phyloP scores from a whole-genome alignment of 1,140 invertebrate species.

The Subanguina moxae region DNA sequence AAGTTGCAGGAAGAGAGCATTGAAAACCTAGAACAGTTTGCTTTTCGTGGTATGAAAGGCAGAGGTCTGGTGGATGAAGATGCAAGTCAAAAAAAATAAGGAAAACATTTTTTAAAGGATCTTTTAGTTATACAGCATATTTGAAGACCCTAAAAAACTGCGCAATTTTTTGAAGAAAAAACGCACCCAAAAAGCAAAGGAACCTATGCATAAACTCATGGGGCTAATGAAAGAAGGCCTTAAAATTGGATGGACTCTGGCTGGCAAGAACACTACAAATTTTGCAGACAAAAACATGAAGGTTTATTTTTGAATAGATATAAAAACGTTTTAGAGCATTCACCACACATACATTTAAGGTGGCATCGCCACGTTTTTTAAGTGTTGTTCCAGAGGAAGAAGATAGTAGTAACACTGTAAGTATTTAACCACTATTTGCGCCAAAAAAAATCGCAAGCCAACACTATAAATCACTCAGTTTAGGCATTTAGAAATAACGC shows the following conservation, averaged over 20 bases:
- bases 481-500: too few species aligned
- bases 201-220: constrained; percentile 27
- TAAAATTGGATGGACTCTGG: constrained; percentile 35
- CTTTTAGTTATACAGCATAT: background rate
- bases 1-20: constrained; percentile 32
- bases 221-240: constrained; percentile 35
- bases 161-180: constrained; percentile 3
- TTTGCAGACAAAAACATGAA: constrained; percentile 44
- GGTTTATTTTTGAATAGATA: background rate
- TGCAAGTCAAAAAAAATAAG: background rate
- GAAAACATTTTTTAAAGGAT: background rate
- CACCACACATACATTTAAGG: constrained; percentile 1
- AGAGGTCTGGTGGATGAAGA: constrained; percentile 19
- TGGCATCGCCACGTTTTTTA: constrained; percentile 37
- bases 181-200: constrained; percentile 5
- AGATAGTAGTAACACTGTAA: background rate
- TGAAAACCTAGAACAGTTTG: constrained; percentile 38
- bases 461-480: too few species aligned
- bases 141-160: constrained; percentile 8
- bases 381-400: constrained; percentile 42
- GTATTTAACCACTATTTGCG: too few species aligned
- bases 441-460: too few species aligned
- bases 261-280: constrained; percentile 37
- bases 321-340: background rate
- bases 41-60: constrained; percentile 34